Base-by-base conservation (phyloP, 2,797 vertebrate species). In the Oryzias dopingdopingensis region DNA sequence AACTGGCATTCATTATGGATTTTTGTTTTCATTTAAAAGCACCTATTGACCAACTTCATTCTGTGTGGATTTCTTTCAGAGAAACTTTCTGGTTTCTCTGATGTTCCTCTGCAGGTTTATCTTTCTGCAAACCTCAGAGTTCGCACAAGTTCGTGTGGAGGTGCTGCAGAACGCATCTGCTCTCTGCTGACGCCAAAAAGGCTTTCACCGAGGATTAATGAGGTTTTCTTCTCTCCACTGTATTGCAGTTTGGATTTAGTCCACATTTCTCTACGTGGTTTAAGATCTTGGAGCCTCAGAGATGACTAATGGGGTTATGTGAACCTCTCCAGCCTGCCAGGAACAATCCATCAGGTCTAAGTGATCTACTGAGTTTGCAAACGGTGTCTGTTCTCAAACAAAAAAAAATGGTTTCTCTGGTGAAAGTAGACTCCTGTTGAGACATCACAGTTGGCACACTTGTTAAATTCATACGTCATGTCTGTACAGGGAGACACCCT, bases 231-330 rank as follows among this genome's bases (percentile, higher is more conserved):
- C 40, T 40, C 20, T 13, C 13, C n/a, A 1, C 32, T 18, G 4
- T 13, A 32, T 40, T 5, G 4, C 32, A 13, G 18, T 51, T 51
- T 51, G 49, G 49, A 32, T 20, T 51, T 23, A 14, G 17, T 14
- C 49, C 49, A 40, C 6, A 4, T 13, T 51, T 51, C 20, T 51
- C 49, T 17, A 17, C 17, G 13, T 40, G 49, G 14, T 2, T 20
- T 40, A 18, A 14, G 17, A 51, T 20, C 10, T 14, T 4, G 20
- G 17, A 37, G 32, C 49, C 18, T 17, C 49, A 40, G 17, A 51
- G 29, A 51, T 51, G 20, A 51, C 49, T 40, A 40, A 51, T 51
- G 49, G 49, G 32, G 29, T 51, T 32, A 20, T 40, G 32, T 37
- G 29, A 40, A 4, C 49, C 17, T 50, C 20, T 51, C 22, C 7